These are phyloP conservation scores for Urocitellus parryii DNA, from an alignment of 2,113 vertebrate genomes.

Conservation along the genomic window DNA sequence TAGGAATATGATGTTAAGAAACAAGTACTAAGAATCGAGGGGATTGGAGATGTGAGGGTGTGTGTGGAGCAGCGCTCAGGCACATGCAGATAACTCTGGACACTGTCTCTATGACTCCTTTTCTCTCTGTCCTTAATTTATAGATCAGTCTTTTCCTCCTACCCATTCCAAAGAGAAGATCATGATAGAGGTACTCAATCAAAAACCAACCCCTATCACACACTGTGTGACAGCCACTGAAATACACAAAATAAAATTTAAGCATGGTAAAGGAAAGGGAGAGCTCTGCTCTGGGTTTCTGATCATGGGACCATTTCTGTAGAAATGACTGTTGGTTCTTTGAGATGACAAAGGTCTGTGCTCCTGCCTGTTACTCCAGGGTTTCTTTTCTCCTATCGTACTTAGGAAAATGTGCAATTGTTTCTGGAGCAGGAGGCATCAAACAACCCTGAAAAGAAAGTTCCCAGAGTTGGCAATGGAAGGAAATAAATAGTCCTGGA, in stretches of 20 bases:
- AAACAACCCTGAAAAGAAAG: rapidly evolving
- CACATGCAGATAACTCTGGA: no score
- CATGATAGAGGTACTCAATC: background rate
- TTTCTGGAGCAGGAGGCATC: background rate
- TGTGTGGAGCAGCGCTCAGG: rapidly evolving
- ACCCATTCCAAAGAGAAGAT: background rate
- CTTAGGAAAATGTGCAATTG: background rate
- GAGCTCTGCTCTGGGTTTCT: background rate
- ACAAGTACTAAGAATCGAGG: background rate
- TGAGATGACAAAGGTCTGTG: rapidly evolving
- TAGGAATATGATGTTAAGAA: background rate
- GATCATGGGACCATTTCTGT: background rate
- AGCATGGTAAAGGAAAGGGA: background rate
- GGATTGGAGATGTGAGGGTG: rapidly evolving
- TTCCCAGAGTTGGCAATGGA: background rate
- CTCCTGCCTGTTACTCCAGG: no score
- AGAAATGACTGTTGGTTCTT: background rate
- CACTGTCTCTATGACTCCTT: background rate
- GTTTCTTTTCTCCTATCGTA: background rate
- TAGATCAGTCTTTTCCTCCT: background rate
- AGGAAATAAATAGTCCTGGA: background rate
- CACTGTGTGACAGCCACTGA: rapidly evolving
- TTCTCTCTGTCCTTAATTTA: background rate
- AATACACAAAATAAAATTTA: background rate
- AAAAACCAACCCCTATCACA: background rate